A percentile compares a stretch with the other conserved stretches of the same genome.
phyloP scores from a whole-genome alignment of 2,797 vertebrate species.

The Esox lucius region DNA sequence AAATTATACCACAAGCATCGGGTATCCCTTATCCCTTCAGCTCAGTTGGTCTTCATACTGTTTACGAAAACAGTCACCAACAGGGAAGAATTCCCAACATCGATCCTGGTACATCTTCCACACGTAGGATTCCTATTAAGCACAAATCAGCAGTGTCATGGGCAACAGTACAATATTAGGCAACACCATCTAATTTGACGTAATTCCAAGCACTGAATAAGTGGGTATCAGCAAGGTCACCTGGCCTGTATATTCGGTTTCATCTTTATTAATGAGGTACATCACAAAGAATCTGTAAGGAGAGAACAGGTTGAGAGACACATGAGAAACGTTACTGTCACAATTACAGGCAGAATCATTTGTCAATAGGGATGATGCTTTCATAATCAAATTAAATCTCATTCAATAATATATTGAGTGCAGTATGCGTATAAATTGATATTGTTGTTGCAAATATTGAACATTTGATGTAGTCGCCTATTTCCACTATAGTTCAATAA shows the following conservation, averaged over 20 bases:
- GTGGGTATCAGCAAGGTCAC: slow-evolving; percentile 43
- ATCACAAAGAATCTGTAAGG: slow-evolving; percentile 76
- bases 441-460: too few relatives aligned
- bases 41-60: slow-evolving; percentile 78
- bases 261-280: slow-evolving; percentile 81
- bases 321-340: slow-evolving; percentile 5
- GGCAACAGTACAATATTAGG: background rate
- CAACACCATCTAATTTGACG: background rate
- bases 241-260: slow-evolving; percentile 79
- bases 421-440: too few relatives aligned
- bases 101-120: slow-evolving; percentile 84
- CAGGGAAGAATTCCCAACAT: slow-evolving; percentile 82
- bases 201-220: background rate
- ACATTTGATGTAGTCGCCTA: too few relatives aligned
- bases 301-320: slow-evolving; percentile 16
- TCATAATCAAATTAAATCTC: background rate
- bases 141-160: slow-evolving; percentile 43
- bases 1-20: slow-evolving; percentile 3
- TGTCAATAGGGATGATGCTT: background rate
- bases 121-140: slow-evolving; percentile 76
- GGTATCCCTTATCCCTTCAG: slow-evolving; percentile 58
- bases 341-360: background rate
- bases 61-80: slow-evolving; percentile 82
- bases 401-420: too few relatives aligned
- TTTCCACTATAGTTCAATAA: too few relatives aligned